phyloP scores from a whole-genome alignment of 2,113 vertebrate species.

The Ochotona curzoniae region DNA sequence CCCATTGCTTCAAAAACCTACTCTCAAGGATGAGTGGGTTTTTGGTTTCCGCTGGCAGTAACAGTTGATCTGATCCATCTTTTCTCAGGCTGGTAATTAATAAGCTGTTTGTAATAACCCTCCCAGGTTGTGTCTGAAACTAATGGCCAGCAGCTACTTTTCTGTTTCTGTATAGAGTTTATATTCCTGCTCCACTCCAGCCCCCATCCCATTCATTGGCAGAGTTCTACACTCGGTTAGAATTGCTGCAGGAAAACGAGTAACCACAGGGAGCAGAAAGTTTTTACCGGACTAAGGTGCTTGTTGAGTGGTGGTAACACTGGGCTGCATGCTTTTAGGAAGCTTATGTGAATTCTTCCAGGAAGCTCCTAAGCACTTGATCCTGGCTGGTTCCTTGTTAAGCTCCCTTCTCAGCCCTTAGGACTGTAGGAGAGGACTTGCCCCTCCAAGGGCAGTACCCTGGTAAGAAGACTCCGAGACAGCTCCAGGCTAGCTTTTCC shows the following conservation, averaged over 20 bases:
- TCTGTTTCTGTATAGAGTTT: slow-evolving; percentile 1
- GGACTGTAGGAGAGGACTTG: too few relatives aligned
- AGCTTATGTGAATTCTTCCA: not conserved
- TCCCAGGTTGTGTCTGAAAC: not conserved
- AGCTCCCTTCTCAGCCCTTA: not conserved
- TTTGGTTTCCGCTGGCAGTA: not conserved
- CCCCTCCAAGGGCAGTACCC: not conserved
- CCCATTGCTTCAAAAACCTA: not conserved
- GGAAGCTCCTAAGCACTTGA: not conserved
- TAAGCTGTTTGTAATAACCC: not conserved
- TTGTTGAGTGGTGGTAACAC: not conserved
- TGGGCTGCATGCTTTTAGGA: not conserved
- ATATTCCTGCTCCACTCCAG: not conserved
- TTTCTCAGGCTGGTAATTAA: not conserved
- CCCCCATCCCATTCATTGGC: not conserved
- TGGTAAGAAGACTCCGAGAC: not conserved
- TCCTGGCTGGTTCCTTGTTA: not conserved
- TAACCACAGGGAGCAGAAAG: not conserved
- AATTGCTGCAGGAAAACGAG: not conserved
- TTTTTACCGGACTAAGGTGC: not conserved
- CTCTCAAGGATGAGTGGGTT: not conserved
- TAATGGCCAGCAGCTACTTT: not conserved
- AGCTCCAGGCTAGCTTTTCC: not conserved
- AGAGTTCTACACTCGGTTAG: not conserved
- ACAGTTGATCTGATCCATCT: not conserved